These are phyloP conservation scores for Lithobates pipiens DNA, from an alignment of 2,797 vertebrate species.

Conservation along the genomic window DNA sequence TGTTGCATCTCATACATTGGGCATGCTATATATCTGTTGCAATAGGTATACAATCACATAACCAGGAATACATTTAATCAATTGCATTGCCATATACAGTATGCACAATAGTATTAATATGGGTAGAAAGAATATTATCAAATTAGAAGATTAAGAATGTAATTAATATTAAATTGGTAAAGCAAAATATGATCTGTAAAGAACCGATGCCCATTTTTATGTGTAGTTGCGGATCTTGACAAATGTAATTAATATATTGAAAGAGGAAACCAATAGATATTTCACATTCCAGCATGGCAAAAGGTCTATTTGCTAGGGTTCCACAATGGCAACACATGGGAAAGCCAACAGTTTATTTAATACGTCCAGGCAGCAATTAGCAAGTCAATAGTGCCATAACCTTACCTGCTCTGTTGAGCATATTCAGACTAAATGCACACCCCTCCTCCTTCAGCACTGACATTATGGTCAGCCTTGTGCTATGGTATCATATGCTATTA, in stretches of 20 bases:
- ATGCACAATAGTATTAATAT: too few species aligned
- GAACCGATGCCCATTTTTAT: too few species aligned
- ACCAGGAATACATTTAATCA: too few species aligned
- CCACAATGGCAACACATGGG: not conserved
- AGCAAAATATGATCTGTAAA: too few species aligned
- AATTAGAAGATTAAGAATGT: too few species aligned
- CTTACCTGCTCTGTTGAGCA: constrained; percentile 35
- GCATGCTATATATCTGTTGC: not conserved
- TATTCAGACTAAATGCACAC: constrained; percentile 9
- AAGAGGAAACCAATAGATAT: not conserved
- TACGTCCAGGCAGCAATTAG: constrained; percentile 31
- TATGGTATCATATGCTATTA: constrained; percentile 8
- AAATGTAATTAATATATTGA: too few species aligned
- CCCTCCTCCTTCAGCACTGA: not conserved
- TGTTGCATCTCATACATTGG: not conserved
- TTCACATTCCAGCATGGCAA: not conserved
- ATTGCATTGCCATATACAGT: too few species aligned
- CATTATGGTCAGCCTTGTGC: not conserved
- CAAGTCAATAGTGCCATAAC: constrained; percentile 35
- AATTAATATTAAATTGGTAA: too few species aligned
- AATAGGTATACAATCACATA: not conserved
- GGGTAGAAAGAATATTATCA: too few species aligned
- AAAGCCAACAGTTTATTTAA: constrained; percentile 4
- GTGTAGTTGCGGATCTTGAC: too few species aligned
- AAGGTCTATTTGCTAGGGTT: not conserved